phyloP scores from a whole-genome alignment of 2,113 vertebrate species.

The Ochotona princeps region DNA sequence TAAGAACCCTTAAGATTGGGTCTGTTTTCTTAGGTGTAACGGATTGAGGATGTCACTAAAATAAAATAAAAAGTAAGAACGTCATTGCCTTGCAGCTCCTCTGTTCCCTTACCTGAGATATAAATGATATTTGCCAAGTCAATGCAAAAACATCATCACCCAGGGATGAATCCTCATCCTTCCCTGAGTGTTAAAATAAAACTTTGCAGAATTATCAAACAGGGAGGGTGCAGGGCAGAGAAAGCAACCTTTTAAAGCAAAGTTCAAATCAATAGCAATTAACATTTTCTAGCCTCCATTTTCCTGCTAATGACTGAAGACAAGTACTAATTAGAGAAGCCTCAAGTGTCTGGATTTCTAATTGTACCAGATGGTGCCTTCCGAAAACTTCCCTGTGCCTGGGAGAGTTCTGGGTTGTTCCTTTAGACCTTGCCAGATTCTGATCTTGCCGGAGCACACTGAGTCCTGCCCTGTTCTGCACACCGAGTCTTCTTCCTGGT shows the following conservation, averaged over 20 bases:
- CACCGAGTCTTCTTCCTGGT: background rate
- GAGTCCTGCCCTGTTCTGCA: background rate
- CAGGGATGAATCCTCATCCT: background rate
- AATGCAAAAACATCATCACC: slow-evolving; percentile 11
- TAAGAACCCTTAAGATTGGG: background rate
- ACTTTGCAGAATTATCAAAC: slow-evolving; percentile 51
- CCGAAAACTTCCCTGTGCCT: background rate
- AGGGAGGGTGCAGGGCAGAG: slow-evolving; percentile 9
- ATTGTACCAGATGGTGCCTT: slow-evolving; percentile 58
- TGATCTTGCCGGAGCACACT: slow-evolving; percentile 13
- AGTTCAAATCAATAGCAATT: slow-evolving; percentile 71
- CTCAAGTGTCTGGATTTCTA: slow-evolving; percentile 62
- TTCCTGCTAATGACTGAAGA: slow-evolving; percentile 74
- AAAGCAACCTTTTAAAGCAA: slow-evolving; percentile 63
- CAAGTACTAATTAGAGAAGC: slow-evolving; percentile 77
- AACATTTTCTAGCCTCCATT: slow-evolving; percentile 72
- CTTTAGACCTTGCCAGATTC: slow-evolving; percentile 7
- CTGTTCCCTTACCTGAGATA: slow-evolving; percentile 40
- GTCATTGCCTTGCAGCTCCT: slow-evolving; percentile 8
- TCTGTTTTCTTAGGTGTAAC: background rate
- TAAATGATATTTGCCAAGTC: slow-evolving; percentile 57
- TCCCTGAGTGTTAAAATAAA: slow-evolving; percentile 25
- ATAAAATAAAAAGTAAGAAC: slow-evolving; percentile 46
- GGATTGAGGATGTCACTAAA: slow-evolving; percentile 38
- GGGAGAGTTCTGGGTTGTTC: slow-evolving; percentile 7